Percentiles rank a stretch among this genome's conserved stretches.
Evolutionary conservation across 2,797 vertebrate genomes (phyloP).

Genomic region (Gymnocypris eckloni): DNA sequence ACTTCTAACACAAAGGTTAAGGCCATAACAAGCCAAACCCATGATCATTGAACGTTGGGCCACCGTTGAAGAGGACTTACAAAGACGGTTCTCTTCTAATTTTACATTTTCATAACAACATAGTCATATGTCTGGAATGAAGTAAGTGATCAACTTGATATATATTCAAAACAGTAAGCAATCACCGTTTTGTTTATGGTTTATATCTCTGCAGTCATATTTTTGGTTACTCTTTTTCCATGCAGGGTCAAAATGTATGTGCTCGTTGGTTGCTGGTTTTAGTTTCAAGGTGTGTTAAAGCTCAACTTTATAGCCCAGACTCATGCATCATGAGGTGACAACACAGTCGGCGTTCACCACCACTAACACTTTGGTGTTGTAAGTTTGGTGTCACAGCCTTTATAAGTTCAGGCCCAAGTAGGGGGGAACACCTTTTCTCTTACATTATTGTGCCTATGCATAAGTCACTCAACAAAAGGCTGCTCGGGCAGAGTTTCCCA

Average conservation of each 20-base stretch:
- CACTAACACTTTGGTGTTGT: not conserved
- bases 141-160: not conserved
- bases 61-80: not conserved
- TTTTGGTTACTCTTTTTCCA: not conserved
- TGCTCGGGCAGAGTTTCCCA: not conserved
- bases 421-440: not conserved
- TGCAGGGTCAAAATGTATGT: too few species aligned
- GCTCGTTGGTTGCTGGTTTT: too few species aligned
- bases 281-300: not conserved
- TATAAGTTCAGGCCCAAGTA: not conserved
- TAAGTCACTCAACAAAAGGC: not conserved
- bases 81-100: not conserved
- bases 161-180: not conserved
- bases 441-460: not conserved
- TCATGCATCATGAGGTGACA: not conserved
- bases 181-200: not conserved
- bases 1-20: not conserved
- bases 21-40: not conserved
- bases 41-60: too few species aligned
- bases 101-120: not conserved
- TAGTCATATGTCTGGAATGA: not conserved
- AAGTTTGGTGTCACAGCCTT: too few species aligned
- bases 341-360: not conserved
- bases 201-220: not conserved
- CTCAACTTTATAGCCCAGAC: not conserved